Evolutionary conservation across 2,113 vertebrate genomes (phyloP), one percentile per base, ranked within the genome.

Genomic region (Todiramphus chloris): DNA sequence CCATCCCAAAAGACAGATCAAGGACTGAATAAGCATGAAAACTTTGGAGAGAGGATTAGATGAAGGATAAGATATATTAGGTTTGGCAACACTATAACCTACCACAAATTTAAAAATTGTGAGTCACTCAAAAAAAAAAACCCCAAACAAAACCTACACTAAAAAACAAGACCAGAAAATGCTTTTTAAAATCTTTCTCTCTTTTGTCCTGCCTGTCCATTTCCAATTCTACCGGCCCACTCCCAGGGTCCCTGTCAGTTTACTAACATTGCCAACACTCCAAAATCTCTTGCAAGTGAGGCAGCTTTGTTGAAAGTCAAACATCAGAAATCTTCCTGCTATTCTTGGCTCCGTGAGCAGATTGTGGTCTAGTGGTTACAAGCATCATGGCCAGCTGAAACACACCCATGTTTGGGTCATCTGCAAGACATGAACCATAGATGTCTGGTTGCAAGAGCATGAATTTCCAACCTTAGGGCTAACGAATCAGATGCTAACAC

Each of bases 351-450:
- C 70, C 66, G 56, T 18, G 75, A 96, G 66, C 37, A 92, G 74
- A 87, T 94, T 95, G 95, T 96, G 96, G 95, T 95, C 95, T 94
- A 80, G 94, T 89, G 94, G 94, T 95, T 96, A 92, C 74, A 63
- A 76, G 74, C 81, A 55, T 25, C 89, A 69, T 94, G 94, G 94
- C 96, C 96, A 94, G 91, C 93, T 96, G 95, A 95, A 97, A 97
- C 93, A 97, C 95, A 92, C 96, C 96, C 96, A 83, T 92, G 89
- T 79, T 94, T 97, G 91, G 96, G 95, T 96, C 96, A 96, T 96
- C 86, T 95, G 91, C 56, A 84, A 92, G 81, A 89, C 63, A 64
- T 62, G 96, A 96, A 94, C 91, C 83, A 73, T 69, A 83, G 70
- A 94, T 89, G 93, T 96, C 83, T 95, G n/a, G n/a, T 79, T 95